These are phyloP conservation scores for Heterodera filipjevi DNA, from an alignment of 2,888 invertebrate species.

Conservation along the genomic window DNA sequence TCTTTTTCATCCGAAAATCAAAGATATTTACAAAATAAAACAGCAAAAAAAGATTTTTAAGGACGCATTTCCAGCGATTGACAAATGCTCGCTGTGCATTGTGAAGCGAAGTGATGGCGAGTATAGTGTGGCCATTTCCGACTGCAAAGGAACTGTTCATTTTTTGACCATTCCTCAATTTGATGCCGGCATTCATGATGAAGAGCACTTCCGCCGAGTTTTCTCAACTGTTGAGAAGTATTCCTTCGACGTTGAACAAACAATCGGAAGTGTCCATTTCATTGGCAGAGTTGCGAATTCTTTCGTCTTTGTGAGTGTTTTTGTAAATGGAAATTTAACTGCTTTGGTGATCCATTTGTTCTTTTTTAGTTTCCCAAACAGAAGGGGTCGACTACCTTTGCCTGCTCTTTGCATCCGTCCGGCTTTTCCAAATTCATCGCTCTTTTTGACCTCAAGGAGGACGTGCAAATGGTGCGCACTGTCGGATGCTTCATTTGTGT, in stretches of 20 bases:
- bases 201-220: not conserved
- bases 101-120: not conserved
- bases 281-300: not conserved
- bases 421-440: conserved; percentile 9
- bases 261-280: conserved; percentile 3
- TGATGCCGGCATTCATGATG: conserved; percentile 18
- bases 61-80: not conserved
- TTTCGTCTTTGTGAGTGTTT: conserved; percentile 24
- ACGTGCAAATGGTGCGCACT: conserved; percentile 24
- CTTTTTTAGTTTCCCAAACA: conserved; percentile 30
- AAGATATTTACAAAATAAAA: too few species aligned
- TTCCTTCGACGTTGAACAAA: not conserved
- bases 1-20: too few species aligned
- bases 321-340: too few species aligned
- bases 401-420: conserved; percentile 11
- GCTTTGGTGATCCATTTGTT: not conserved
- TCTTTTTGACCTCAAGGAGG: conserved; percentile 19
- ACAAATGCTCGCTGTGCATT: not conserved
- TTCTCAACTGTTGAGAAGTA: conserved; percentile 1
- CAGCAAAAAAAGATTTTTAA: not conserved
- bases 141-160: not conserved
- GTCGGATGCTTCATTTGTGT: conserved; percentile 31
- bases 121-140: not conserved
- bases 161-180: conserved; percentile 1
- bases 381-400: not conserved